Evolutionary conservation across 2,888 invertebrate species (phyloP).

Genomic region (Leptinotarsa tumamoca): DNA sequence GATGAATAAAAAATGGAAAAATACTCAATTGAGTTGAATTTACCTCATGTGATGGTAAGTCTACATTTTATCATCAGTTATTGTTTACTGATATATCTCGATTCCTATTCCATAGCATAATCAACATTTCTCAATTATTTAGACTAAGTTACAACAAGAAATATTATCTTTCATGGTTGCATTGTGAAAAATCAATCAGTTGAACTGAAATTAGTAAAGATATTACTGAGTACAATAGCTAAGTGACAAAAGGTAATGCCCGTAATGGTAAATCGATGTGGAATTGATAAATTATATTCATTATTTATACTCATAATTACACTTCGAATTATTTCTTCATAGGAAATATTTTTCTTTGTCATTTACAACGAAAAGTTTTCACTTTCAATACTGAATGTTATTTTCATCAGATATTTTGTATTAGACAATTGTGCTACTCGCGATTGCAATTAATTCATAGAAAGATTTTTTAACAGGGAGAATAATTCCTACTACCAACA

Average conservation of each 20-base stretch:
- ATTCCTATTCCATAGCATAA: too few species aligned
- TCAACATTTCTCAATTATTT: background rate
- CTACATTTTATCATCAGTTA: too few species aligned
- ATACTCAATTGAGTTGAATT: too few species aligned
- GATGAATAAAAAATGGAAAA: too few species aligned
- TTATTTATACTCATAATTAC: constrained; percentile 44
- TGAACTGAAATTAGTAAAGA: constrained; percentile 47
- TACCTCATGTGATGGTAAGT: too few species aligned
- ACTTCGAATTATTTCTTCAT: constrained; percentile 41
- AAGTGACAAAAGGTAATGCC: constrained; percentile 57
- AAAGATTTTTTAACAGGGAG: background rate
- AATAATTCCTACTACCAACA: background rate
- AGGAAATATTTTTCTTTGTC: constrained; percentile 40
- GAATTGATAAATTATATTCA: constrained; percentile 54
- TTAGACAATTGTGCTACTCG: too few species aligned
- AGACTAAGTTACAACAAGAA: background rate
- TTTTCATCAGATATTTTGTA: too few species aligned
- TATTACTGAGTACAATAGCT: constrained; percentile 52
- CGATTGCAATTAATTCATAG: too few species aligned
- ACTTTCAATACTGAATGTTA: too few species aligned
- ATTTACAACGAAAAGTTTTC: constrained; percentile 36
- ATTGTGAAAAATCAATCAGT: constrained; percentile 45
- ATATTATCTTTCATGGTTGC: background rate
- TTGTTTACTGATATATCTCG: too few species aligned
- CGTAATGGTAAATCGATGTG: constrained; percentile 57